Conservation (phyloP, 2,113 vertebrate genomes). For the Nyctereutes procyonoides region DNA sequence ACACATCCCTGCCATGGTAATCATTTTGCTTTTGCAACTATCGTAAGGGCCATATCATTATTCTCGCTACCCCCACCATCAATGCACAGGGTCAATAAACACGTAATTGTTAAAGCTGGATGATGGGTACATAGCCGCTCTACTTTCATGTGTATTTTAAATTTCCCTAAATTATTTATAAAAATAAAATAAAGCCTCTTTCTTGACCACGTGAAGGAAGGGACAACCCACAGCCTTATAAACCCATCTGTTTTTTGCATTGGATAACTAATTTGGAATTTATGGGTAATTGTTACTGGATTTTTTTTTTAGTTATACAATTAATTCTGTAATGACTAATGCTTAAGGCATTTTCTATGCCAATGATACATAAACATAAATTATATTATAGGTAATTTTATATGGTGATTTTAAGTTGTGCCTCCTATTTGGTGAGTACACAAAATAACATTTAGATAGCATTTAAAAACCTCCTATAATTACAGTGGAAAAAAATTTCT, state of each 20-base stretch:
- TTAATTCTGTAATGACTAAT: constrained; percentile 9
- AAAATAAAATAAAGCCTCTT: constrained; percentile 7
- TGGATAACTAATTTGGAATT: constrained; percentile 47
- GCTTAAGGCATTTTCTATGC: constrained; percentile 34
- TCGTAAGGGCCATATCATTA: not conserved
- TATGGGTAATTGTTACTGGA: not conserved
- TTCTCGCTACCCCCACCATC: not conserved
- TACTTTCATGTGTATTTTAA: not conserved
- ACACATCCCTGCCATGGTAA: not conserved
- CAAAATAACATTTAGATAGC: constrained; percentile 70
- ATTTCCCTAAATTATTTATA: constrained; percentile 15
- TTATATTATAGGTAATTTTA: constrained; percentile 48
- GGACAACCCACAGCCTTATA: not conserved
- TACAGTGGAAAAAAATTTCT: constrained; percentile 69
- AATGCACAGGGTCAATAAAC: not conserved
- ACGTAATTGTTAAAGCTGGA: not conserved
- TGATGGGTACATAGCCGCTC: not conserved
- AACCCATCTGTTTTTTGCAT: not conserved
- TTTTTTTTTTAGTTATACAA: constrained; percentile 28
- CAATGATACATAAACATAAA: constrained; percentile 9
- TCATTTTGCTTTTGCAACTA: not conserved
- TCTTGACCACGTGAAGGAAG: not conserved
- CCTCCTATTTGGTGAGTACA: constrained; percentile 55
- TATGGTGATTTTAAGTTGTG: constrained; percentile 27
- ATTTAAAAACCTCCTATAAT: constrained; percentile 80